Base-by-base conservation (phyloP, 2,888 invertebrate species). In the Hirtodrosophila duncani region DNA sequence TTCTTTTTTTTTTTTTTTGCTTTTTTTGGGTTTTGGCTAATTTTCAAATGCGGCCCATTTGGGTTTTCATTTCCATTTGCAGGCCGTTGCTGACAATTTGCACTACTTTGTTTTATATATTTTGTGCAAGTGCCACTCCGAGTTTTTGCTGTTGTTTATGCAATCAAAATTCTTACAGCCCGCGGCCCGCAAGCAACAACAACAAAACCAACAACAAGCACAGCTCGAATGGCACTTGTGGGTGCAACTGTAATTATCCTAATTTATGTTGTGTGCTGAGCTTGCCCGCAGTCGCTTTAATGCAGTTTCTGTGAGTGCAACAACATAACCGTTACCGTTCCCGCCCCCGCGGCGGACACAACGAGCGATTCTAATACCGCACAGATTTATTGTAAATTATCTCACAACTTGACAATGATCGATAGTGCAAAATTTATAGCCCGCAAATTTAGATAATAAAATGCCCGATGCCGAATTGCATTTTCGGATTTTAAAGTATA, bases 241-340 rank as follows among this genome's bases (percentile, higher is more conserved):
- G 81, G 81, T 77, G 75, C 75, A 77, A 81, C 79, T 79, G 81
- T 81, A 77, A 77, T 81, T 77, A 77, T 78, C 75, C 75, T 70
- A 81, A 81, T 79, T 77, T 77, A 77, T 77, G 75, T 79, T 70
- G 65, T 59, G 38, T 56, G 42, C 30, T 33, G 46, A 29, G 30
- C 30, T n/a, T n/a, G n/a, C n/a, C n/a, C n/a, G n/a, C n/a, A n/a
- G 31, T 52, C 31, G 23, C 17, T 51, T 42, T 60, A 59, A 53
- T 61, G 62, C 63, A 45, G 36, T 49, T 49, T 52, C 18, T 8
- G 4, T 13, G 14, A 37, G 62, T 64, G 48, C 52, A 42, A 52
- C 27, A 42, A 48, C 67, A 48, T 42, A 61, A 8, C 30, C 29
- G 8, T 8, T 26, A 4, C 37, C 23, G 21, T 20, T 11, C 21